phyloP scores from a whole-genome alignment of 2,113 vertebrate genomes.

The Parotia lawesii region DNA sequence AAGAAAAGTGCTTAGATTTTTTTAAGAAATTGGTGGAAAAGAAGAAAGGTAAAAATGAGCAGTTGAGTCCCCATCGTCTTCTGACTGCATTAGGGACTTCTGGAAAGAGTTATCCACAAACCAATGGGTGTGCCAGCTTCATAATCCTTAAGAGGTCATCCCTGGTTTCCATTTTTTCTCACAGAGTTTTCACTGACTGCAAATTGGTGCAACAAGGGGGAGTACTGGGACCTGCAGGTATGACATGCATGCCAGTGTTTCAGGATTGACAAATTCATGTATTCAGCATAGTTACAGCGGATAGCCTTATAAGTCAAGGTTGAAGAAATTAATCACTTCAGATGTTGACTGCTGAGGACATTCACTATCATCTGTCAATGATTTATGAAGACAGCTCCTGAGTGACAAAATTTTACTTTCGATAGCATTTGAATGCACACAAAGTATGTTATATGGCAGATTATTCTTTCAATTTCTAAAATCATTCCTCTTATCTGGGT shows the following conservation, averaged over 20 bases:
- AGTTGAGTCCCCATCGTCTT: background rate
- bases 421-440: background rate
- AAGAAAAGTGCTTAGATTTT: background rate
- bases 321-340: constrained; percentile 22
- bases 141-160: background rate
- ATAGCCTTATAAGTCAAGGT: background rate
- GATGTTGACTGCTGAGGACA: background rate
- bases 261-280: background rate
- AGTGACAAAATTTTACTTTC: background rate
- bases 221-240: background rate
- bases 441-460: background rate
- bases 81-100: background rate
- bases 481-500: background rate
- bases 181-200: background rate
- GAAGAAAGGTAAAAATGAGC: background rate
- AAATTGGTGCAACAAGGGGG: background rate
- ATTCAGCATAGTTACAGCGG: background rate
- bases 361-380: background rate
- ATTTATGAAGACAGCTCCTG: background rate
- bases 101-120: background rate
- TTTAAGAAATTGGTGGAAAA: background rate
- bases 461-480: background rate
- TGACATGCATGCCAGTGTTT: background rate
- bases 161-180: background rate
- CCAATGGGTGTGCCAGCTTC: background rate